Conservation (phyloP, 2,888 invertebrate genomes). For the Tenthredo scrophulariae region DNA sequence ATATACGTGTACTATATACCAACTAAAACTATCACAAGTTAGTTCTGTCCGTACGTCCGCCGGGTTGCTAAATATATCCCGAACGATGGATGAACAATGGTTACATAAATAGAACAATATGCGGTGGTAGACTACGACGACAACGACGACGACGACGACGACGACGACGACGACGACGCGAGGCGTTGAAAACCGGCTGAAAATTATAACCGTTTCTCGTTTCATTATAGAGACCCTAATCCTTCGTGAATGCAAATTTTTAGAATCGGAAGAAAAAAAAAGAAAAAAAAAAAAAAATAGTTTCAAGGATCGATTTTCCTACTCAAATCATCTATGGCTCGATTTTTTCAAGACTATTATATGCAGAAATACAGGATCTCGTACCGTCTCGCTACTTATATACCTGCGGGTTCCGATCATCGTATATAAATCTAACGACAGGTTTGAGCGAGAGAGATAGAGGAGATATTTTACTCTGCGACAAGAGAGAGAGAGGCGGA, state of each 20-base stretch:
- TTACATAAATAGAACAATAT: conserved; percentile 78
- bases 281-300: no score
- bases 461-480: not conserved
- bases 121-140: conserved; percentile 66
- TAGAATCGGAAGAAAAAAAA: no score
- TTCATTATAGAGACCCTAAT: not conserved
- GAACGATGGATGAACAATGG: conserved; percentile 78
- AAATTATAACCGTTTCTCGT: not conserved
- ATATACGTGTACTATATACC: conserved; percentile 28
- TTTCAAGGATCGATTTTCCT: no score
- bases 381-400: not conserved
- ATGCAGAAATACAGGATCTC: not conserved
- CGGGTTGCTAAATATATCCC: conserved; percentile 72
- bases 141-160: conserved; percentile 12
- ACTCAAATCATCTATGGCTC: no score
- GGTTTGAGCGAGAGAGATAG: not conserved
- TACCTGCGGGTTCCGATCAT: not conserved
- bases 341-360: no score
- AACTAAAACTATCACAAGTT: conserved; percentile 49
- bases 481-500: conserved; percentile 47
- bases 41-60: conserved; percentile 19
- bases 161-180: not conserved
- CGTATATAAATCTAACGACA: conserved; percentile 12
- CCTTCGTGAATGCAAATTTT: not conserved
- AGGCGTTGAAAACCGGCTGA: not conserved